Conservation (phyloP, 2,797 vertebrate genomes). For the Neomorphus geoffroyi region DNA sequence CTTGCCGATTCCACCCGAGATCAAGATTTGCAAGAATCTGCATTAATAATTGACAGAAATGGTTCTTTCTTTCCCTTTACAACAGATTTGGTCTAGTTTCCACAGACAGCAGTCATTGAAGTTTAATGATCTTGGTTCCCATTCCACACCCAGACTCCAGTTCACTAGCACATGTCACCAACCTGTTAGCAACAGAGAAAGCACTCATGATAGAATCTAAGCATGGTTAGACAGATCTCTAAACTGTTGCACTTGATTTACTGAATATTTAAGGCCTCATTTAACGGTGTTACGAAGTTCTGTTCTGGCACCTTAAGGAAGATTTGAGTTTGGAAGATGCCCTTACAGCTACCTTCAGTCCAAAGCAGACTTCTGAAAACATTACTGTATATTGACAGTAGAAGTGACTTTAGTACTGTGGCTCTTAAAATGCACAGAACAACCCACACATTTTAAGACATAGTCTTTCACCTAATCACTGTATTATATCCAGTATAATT, state of each 20-base stretch:
- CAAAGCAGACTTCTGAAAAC: background rate
- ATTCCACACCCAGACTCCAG: background rate
- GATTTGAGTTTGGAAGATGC: background rate
- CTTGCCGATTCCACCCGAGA: background rate
- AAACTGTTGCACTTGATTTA: background rate
- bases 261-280: background rate
- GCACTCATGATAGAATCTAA: background rate
- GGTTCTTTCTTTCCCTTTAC: background rate
- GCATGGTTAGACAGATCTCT: background rate
- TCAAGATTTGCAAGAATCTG: background rate
- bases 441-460: background rate
- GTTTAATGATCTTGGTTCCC: background rate
- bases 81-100: background rate
- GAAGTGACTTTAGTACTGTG: background rate
- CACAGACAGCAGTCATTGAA: background rate
- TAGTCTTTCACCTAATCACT: background rate
- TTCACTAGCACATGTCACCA: background rate
- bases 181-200: background rate
- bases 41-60: background rate
- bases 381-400: background rate
- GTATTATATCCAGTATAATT: background rate
- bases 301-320: background rate
- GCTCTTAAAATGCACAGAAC: background rate
- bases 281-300: background rate
- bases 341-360: background rate